A percentile compares a stretch with the other conserved stretches of the same genome.
These are phyloP conservation scores for Cheilosia pagana DNA, from an alignment of 2,888 invertebrate genomes.

Conservation along the genomic window DNA sequence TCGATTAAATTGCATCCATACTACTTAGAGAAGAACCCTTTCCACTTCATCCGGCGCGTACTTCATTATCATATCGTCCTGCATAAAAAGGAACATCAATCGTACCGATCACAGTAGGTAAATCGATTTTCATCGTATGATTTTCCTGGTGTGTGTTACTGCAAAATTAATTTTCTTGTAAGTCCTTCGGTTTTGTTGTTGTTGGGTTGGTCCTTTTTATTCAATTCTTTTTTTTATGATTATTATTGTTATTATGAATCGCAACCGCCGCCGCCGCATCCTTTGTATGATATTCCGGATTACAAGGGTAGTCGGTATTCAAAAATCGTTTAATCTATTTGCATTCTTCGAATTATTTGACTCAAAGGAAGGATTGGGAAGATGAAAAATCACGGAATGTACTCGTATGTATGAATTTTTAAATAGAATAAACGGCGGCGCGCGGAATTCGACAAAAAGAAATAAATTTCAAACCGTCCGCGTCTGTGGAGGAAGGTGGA, in stretches of 20 bases:
- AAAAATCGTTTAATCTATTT: conserved; percentile 72
- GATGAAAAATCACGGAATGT: background rate
- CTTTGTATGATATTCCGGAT: conserved; percentile 63
- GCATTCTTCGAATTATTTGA: conserved; percentile 71
- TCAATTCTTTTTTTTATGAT: conserved; percentile 22
- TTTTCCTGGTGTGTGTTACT: conserved; percentile 9
- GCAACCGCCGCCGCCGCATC: conserved; percentile 47
- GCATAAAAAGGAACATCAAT: conserved; percentile 65
- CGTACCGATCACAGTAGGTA: conserved; percentile 73
- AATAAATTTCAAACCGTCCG: conserved; percentile 3
- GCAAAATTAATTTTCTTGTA: conserved; percentile 69
- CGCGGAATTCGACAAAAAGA: conserved; percentile 39
- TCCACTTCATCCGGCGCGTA: conserved; percentile 4
- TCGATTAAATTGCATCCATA: conserved; percentile 73
- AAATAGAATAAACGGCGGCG: conserved; percentile 51
- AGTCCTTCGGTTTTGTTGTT: conserved; percentile 41
- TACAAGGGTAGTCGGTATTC: conserved; percentile 56
- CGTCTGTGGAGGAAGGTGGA: background rate
- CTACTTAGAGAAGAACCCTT: conserved; percentile 10
- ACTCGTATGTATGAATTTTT: conserved; percentile 53
- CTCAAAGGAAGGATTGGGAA: conserved; percentile 19
- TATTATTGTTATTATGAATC: conserved; percentile 68
- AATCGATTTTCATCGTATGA: conserved; percentile 58
- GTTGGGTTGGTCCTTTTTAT: conserved; percentile 12
- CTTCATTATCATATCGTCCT: conserved; percentile 70